Conservation (phyloP, 2,113 vertebrate species). For the Saccopteryx bilineata region DNA sequence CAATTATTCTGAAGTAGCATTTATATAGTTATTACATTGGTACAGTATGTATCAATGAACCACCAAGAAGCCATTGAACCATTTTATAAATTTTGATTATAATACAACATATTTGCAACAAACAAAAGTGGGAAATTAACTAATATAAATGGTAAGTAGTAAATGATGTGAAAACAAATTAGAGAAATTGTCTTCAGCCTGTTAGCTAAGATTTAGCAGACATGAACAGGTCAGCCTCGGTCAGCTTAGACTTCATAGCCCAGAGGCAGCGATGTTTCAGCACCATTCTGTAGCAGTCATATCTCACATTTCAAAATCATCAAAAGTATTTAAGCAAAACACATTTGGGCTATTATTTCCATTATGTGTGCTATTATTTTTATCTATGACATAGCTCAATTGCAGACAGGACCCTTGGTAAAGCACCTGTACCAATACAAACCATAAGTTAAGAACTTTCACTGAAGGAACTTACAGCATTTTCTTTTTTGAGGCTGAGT, state of each 20-base stretch:
- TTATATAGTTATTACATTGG: background rate
- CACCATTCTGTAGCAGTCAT: background rate
- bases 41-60: background rate
- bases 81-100: constrained; percentile 47
- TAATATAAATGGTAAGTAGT: constrained; percentile 12
- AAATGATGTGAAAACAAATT: constrained; percentile 37
- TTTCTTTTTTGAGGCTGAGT: constrained; percentile 24
- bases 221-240: background rate
- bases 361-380: background rate
- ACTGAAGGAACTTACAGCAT: background rate
- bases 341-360: background rate
- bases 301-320: background rate
- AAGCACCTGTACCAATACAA: background rate
- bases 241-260: background rate
- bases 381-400: background rate
- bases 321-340: background rate
- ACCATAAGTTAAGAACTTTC: background rate
- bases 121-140: constrained; percentile 49
- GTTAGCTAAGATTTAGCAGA: constrained; percentile 3
- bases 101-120: constrained; percentile 45
- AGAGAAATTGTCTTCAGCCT: background rate
- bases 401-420: background rate
- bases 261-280: background rate
- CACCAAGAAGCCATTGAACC: background rate
- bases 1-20: background rate